phyloP scores from a whole-genome alignment of 23 tunicate species.

The Botrylloides violaceus region DNA sequence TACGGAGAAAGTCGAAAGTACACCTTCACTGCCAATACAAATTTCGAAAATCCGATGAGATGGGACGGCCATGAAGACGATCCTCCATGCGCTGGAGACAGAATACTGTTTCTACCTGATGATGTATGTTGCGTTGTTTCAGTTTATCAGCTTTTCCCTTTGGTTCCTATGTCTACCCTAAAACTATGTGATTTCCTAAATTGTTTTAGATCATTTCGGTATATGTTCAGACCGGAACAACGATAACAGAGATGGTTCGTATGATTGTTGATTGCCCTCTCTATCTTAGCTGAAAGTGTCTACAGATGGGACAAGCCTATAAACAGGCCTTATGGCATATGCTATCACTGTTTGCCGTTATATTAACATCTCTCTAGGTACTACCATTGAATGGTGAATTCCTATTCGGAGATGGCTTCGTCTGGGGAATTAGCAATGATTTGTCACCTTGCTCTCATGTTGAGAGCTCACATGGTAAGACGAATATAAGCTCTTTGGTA shows the following conservation, averaged over 20 bases:
- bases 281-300: too few relatives aligned
- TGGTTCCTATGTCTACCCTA: not conserved
- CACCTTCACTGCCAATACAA: slow-evolving; percentile 28
- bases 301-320: not conserved
- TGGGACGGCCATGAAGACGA: slow-evolving; percentile 36
- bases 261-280: not conserved
- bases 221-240: slow-evolving; percentile 45
- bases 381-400: slow-evolving; percentile 63
- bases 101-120: slow-evolving; percentile 29
- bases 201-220: slow-evolving; percentile 45
- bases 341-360: not conserved
- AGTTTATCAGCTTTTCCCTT: not conserved
- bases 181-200: not conserved
- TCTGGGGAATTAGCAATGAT: slow-evolving; percentile 42
- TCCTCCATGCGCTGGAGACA: slow-evolving; percentile 68
- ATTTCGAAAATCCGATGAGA: slow-evolving; percentile 42
- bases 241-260: slow-evolving; percentile 63
- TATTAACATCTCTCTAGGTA: slow-evolving; percentile 19
- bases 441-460: slow-evolving; percentile 26
- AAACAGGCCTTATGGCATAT: not conserved
- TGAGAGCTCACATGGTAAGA: slow-evolving; percentile 27
- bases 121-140: slow-evolving; percentile 11
- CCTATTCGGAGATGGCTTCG: slow-evolving; percentile 34
- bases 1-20: too few relatives aligned
- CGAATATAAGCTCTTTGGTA: not conserved